Conservation (phyloP, 2,888 invertebrate species). For the Ichneumoninae sp. region DNA sequence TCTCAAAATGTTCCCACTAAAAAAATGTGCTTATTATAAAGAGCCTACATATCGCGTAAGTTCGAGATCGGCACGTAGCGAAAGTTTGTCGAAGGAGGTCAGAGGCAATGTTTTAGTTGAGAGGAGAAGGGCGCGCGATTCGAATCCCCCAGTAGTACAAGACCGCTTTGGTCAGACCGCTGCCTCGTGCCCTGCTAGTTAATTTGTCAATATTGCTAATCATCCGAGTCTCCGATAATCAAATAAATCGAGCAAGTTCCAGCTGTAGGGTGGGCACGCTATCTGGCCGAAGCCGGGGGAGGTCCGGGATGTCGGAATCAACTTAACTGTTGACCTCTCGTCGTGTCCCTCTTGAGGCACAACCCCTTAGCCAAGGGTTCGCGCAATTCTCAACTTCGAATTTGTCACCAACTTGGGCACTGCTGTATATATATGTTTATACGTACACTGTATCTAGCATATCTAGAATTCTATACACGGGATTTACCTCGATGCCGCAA, state of each 20-base stretch:
- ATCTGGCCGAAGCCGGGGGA: slow-evolving; percentile 4
- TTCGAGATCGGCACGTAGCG: neutral
- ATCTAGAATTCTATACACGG: slow-evolving; percentile 24
- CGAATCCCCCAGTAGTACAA: slow-evolving; percentile 26
- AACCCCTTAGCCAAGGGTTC: slow-evolving; percentile 27
- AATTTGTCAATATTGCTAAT: slow-evolving; percentile 79
- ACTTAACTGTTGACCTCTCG: slow-evolving; percentile 47
- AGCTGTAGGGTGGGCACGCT: slow-evolving; percentile 32
- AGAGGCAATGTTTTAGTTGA: neutral
- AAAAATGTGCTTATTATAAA: neutral
- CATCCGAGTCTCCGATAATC: slow-evolving; percentile 75
- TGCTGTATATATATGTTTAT: slow-evolving; percentile 1
- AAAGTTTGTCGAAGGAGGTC: slow-evolving; percentile 22
- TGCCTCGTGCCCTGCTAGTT: slow-evolving; percentile 62
- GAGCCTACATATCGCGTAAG: neutral
- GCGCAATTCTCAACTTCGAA: slow-evolving; percentile 12
- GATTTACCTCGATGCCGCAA: neutral
- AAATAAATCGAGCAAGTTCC: slow-evolving; percentile 77
- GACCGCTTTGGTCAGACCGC: slow-evolving; percentile 23
- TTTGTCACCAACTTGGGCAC: slow-evolving; percentile 4
- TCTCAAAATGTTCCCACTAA: neutral
- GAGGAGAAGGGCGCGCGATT: neutral
- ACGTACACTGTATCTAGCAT: neutral
- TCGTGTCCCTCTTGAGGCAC: slow-evolving; percentile 20
- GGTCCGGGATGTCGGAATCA: slow-evolving; percentile 43